Evolutionary conservation across 2,113 vertebrate species (phyloP).

Genomic region (Choloepus hoffmanni): DNA sequence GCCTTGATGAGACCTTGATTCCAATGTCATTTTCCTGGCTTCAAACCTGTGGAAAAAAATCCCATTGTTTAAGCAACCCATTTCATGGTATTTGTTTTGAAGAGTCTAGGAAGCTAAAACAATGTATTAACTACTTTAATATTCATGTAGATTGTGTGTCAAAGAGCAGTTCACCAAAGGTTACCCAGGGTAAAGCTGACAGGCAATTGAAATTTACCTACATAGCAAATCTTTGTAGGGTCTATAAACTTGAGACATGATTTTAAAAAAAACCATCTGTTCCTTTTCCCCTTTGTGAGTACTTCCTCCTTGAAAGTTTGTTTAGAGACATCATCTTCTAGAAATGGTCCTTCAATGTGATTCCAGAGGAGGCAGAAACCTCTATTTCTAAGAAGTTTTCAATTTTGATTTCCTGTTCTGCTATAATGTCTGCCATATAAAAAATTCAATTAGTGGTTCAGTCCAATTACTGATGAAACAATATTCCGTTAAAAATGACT

Average conservation of each 20-base stretch:
- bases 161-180: slow-evolving; percentile 29
- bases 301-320: slow-evolving; percentile 56
- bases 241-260: slow-evolving; percentile 25
- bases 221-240: slow-evolving; percentile 31
- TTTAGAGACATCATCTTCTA: slow-evolving; percentile 71
- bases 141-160: background rate
- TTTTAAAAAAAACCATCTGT: slow-evolving; percentile 75
- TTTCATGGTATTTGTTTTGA: no score
- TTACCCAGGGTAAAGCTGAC: slow-evolving; percentile 35
- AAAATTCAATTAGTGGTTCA: background rate
- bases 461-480: background rate
- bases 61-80: no score
- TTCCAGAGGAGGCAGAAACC: slow-evolving; percentile 40
- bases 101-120: no score
- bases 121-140: background rate
- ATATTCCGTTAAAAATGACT: slow-evolving; percentile 35
- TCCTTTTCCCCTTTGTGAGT: slow-evolving; percentile 25
- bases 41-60: no score
- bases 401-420: slow-evolving; percentile 39
- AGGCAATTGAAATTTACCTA: background rate
- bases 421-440: background rate
- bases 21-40: no score
- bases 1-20: no score
- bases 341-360: background rate
- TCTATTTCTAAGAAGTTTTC: slow-evolving; percentile 6